Evolutionary conservation across 2,113 vertebrate species (phyloP).

Genomic region (Ramphastos sulfuratus): DNA sequence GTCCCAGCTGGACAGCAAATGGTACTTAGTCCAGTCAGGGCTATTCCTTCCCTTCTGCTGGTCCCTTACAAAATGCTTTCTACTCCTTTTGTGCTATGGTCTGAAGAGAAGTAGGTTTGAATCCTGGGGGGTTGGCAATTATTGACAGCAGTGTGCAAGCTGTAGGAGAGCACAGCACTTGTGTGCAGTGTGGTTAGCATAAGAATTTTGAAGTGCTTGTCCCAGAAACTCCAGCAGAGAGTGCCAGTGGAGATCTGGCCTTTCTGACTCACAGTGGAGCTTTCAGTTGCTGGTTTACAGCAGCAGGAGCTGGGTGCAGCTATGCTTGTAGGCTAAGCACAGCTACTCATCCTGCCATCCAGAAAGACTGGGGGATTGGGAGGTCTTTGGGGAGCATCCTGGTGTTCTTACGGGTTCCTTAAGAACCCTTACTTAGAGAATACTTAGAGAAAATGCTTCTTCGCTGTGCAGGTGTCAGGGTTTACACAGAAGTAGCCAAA

Average conservation of each 20-base stretch:
- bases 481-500: neutral
- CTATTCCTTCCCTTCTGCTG: neutral
- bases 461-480: neutral
- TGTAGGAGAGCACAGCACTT: neutral
- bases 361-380: neutral
- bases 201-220: neutral
- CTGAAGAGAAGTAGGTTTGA: neutral
- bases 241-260: neutral
- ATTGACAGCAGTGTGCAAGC: neutral
- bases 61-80: neutral
- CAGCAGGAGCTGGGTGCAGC: neutral
- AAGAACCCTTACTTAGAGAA: neutral
- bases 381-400: neutral
- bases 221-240: neutral
- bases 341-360: neutral
- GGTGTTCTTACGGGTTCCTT: neutral
- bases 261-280: neutral
- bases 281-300: neutral
- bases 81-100: neutral
- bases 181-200: neutral
- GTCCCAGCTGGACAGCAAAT: constrained; percentile 83
- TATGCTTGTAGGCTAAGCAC: neutral
- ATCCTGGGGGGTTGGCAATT: neutral
- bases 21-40: constrained; percentile 68
- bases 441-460: neutral